phyloP scores from a whole-genome alignment of 2,888 invertebrate species.

The Unio delphinus region DNA sequence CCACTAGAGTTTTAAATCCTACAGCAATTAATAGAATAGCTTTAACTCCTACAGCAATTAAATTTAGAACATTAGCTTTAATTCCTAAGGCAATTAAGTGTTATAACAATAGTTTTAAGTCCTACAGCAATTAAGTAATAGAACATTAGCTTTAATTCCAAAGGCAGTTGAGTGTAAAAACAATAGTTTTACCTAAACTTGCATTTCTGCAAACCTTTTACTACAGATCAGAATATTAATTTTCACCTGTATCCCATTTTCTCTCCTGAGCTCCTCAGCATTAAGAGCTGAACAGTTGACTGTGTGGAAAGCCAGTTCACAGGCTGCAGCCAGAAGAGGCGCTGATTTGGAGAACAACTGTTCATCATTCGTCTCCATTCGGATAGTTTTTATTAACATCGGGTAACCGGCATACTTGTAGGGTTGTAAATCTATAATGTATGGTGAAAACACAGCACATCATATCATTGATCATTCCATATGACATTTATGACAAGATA shows the following conservation, averaged over 20 bases:
- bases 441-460: too few relatives aligned
- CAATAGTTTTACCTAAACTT: neutral
- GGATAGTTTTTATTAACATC: constrained; percentile 94
- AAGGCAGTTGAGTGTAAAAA: neutral
- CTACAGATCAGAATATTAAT: neutral
- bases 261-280: constrained; percentile 95
- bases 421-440: constrained; percentile 78
- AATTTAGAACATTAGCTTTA: too few relatives aligned
- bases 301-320: constrained; percentile 90
- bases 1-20: too few relatives aligned
- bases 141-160: too few relatives aligned
- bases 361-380: constrained; percentile 93
- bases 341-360: constrained; percentile 87
- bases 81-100: too few relatives aligned
- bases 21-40: too few relatives aligned
- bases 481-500: too few relatives aligned
- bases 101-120: too few relatives aligned
- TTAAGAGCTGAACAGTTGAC: constrained; percentile 96
- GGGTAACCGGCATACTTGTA: constrained; percentile 99
- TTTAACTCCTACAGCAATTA: too few relatives aligned
- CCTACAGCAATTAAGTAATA: too few relatives aligned
- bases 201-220: neutral
- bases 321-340: constrained; percentile 88
- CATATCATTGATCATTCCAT: too few relatives aligned
- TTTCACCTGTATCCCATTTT: constrained; percentile 88